A percentile compares a stretch with the other conserved stretches of the same genome.
Evolutionary conservation across 35 echinoderm and acorn worm genomes (phyloP).

Genomic region (Patiria miniata): DNA sequence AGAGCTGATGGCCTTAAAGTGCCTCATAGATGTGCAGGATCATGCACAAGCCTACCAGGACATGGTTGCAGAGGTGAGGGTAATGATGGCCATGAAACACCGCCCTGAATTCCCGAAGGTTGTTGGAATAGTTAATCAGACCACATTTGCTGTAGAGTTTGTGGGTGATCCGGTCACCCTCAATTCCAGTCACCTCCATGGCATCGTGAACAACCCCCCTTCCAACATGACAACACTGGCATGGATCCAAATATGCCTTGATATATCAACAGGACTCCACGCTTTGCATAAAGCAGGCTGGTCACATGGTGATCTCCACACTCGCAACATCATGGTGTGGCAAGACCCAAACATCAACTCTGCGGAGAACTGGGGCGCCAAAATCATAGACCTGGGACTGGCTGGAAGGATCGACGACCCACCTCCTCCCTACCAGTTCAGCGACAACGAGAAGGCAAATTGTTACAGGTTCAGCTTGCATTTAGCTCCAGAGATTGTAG

Average conservation of each 20-base stretch:
- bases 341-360: too few species aligned
- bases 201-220: not conserved
- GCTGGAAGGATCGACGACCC: not conserved
- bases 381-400: not conserved
- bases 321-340: constrained; percentile 5
- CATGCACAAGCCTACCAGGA: not conserved
- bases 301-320: not conserved
- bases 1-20: not conserved
- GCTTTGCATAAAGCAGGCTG: not conserved
- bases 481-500: not conserved
- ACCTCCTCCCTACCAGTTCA: not conserved
- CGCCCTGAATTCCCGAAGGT: not conserved
- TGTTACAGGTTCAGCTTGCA: not conserved
- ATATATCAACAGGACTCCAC: not conserved
- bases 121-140: not conserved
- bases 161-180: not conserved
- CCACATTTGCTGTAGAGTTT: not conserved
- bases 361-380: not conserved
- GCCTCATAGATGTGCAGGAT: not conserved
- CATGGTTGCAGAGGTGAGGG: not conserved
- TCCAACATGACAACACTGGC: not conserved
- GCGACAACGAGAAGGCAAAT: not conserved
- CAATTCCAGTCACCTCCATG: not conserved
- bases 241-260: constrained; percentile 4
- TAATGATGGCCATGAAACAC: not conserved